Evolutionary conservation across 1,140 invertebrate genomes (phyloP).

Genomic region (Formica selysi): DNA sequence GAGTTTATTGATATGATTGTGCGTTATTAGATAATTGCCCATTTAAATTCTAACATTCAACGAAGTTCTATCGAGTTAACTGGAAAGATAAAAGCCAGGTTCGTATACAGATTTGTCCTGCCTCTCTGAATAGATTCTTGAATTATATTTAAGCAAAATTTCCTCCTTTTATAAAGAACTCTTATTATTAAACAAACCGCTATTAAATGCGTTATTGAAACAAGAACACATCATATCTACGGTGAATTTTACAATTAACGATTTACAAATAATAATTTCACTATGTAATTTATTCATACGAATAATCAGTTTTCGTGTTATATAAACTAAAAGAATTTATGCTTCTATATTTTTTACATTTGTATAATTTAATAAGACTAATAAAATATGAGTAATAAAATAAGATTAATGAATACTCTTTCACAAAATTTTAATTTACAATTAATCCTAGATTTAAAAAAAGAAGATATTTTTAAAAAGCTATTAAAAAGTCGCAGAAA

Average conservation of each 20-base stretch:
- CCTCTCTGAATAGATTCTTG: not conserved
- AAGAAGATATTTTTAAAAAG: not conserved
- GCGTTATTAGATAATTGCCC: slow-evolving; percentile 39
- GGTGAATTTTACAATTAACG: not conserved
- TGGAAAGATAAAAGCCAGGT: not conserved
- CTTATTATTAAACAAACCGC: not conserved
- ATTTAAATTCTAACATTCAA: slow-evolving; percentile 43
- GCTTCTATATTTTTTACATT: not conserved
- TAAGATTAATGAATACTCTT: not conserved
- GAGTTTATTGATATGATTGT: slow-evolving; percentile 54
- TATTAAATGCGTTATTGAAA: not conserved
- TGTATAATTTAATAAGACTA: not conserved
- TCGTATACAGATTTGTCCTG: not conserved
- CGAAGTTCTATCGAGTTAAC: slow-evolving; percentile 16
- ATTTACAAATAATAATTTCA: not conserved
- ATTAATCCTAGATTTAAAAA: not conserved
- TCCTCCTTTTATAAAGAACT: not conserved
- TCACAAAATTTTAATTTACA: not conserved
- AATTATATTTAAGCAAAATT: not conserved
- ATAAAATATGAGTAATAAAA: slow-evolving; percentile 6
- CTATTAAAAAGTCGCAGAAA: not conserved
- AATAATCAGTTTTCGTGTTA: slow-evolving; percentile 8
- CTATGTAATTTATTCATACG: not conserved
- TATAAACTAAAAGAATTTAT: not conserved
- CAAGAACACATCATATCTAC: not conserved